Evolutionary conservation across 2,113 vertebrate genomes (phyloP).

Genomic region (Sorex araneus): DNA sequence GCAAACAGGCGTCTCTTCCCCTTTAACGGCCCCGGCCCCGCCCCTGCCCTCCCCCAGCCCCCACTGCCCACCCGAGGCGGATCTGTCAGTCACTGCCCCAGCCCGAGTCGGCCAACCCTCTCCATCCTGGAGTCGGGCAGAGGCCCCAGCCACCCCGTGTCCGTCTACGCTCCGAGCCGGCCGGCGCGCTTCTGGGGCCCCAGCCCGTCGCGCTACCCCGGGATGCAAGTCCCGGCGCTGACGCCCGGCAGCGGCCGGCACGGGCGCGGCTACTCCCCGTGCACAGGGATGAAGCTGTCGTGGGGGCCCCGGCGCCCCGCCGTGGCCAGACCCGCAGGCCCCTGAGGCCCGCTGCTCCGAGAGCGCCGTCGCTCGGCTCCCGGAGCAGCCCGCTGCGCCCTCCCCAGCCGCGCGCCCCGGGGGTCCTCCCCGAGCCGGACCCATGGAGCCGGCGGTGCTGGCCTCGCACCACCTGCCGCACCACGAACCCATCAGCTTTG

Average conservation of each 20-base stretch:
- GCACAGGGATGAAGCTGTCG: slow-evolving; percentile 61
- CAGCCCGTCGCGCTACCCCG: slow-evolving; percentile 59
- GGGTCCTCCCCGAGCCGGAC: slow-evolving; percentile 31
- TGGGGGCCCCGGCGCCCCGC: slow-evolving; percentile 62
- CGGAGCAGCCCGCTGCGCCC: slow-evolving; percentile 1
- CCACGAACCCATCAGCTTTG: slow-evolving; percentile 95
- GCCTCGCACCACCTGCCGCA: slow-evolving; percentile 90
- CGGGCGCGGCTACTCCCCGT: slow-evolving; percentile 31
- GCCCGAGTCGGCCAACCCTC: slow-evolving; percentile 64
- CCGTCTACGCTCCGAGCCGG: slow-evolving; percentile 39
- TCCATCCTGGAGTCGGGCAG: slow-evolving; percentile 66
- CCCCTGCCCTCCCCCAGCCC: slow-evolving; percentile 80
- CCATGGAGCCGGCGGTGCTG: slow-evolving; percentile 93
- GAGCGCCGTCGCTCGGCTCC: slow-evolving; percentile 19
- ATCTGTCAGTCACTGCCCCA: slow-evolving; percentile 82
- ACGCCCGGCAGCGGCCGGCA: slow-evolving; percentile 67
- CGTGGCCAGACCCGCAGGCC: slow-evolving; percentile 25
- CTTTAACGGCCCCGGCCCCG: slow-evolving; percentile 82
- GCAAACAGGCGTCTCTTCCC: slow-evolving; percentile 70
- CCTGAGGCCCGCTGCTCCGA: slow-evolving; percentile 61
- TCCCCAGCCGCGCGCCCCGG: neutral
- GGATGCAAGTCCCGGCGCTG: slow-evolving; percentile 73
- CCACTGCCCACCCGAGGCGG: slow-evolving; percentile 73
- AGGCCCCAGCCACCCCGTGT: slow-evolving; percentile 48
- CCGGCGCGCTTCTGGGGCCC: slow-evolving; percentile 60